Evolutionary conservation across 2,888 invertebrate genomes (phyloP), one percentile per base, ranked within the genome.

Genomic region (Linyphia triangularis): DNA sequence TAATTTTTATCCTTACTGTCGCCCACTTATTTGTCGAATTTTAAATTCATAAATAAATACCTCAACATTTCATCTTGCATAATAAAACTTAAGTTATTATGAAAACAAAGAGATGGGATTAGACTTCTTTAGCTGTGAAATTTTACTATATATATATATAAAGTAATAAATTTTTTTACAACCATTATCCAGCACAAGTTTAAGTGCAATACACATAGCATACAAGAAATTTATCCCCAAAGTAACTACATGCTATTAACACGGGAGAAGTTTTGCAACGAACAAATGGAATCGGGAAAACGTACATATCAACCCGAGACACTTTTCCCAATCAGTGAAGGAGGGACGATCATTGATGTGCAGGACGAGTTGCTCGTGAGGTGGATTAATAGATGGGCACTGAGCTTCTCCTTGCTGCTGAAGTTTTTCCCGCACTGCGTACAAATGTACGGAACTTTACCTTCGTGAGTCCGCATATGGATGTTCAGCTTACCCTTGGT

Each of bases 401-500:
- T 88, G 19, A 88, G 30, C 26, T 88, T 88, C 40, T 88, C 86
- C 59, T 88, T 88, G 69, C 75, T 79, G 26, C 75, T 88, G 33
- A 88, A 88, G 22, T 81, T 88, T 59, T 88, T 88, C 10, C 86
- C 81, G 75, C 86, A 88, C 7, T 88, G 86, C 16, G 86, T 69
- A 63, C 86, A 88, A 7, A 81, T 67, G 24, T 81, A 88, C 3
- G 86, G 86, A 28, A 81, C n/a, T 43, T 88, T 88, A 28, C 73
- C 81, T 51, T 88, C 86, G 30, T 88, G 86, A 40, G 86, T 81
- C 40, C 81, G 30, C 65, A 88, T 65, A 40, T 88, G 86, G 37
- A 88, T 88, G 24, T 88, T 88, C 24, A 88, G 28, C 26, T 88
- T 88, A 37, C 86, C 86, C 75, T 88, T 88, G 3, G 86, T 88